Base-by-base conservation (phyloP, 2,797 vertebrate species). In the Hylomyscus alleni region DNA sequence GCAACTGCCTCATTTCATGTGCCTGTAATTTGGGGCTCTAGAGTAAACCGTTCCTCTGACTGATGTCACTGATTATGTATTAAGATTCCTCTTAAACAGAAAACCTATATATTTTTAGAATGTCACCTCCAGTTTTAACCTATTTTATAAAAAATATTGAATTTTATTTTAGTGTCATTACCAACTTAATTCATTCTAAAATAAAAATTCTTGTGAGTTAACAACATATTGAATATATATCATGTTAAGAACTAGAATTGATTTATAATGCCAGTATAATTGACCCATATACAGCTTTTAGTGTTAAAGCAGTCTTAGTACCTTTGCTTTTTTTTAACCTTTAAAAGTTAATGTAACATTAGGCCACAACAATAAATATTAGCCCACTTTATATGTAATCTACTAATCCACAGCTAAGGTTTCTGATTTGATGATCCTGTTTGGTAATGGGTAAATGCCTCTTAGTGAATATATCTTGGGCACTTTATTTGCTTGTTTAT, bases 21-120 rank as follows among this genome's bases (percentile, higher is more conserved):
- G 97, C 96, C 97, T 98, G 11, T 98, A 93, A 98, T 98, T 98
- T 97, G 94, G 94, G 98, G 97, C 97, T 98, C 90, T 95, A 98
- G 96, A 98, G 97, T 98, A 98, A 98, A 98, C 96, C 98, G 98
- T 98, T 98, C 98, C 98, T 98, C 98, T 98, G 95, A 98, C 96
- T 97, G 97, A 10, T 98, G 96, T 96, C 98, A 97, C 82, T 97
- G 90, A 91, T 91, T 96, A 85, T 95, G 91, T 96, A 76, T 95
- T 97, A 97, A 52, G 96, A 90, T 97, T 94, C 87, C 91, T 98
- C 60, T 97, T 97, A 97, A 47, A 67, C 77, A 95, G 89, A 98
- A 93, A 98, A 98, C 97, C 97, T 97, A 97, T 97, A 96, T 97
- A 98, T 97, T 96, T 97, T 98, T 97, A 98, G 86, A 97, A 72